Evolutionary conservation across 2,113 vertebrate genomes (phyloP), one percentile per base, ranked within the genome.

Genomic region (Siphamia tubifer): DNA sequence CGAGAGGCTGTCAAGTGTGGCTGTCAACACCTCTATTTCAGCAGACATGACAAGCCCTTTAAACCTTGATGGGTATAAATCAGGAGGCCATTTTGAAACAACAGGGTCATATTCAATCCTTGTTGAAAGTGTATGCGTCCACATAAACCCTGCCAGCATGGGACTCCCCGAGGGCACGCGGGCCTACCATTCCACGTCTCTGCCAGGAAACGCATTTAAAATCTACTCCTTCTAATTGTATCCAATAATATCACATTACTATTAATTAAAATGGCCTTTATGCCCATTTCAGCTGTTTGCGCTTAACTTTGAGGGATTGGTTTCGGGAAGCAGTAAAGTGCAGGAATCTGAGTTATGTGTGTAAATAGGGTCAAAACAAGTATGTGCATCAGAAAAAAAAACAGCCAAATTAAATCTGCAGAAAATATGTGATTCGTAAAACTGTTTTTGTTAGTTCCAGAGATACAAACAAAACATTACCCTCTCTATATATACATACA

Each of bases 21-120:
- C 87, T 92, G 91, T 92, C 90, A 91, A 92, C 90, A 88, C 92
- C 85, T 91, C 88, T 81, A 81, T 91, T 89, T 89, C 85, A 87
- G 86, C 81, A 81, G 85, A 87, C 75, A 71, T 86, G 83, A 87
- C 79, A 72, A 76, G 87, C 74, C 83, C 77, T 85, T 84, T 91
- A 89, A 87, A 87, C 78, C 81, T 72, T 89, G 90, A 90, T 86
- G 90, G 83, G 79, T 82, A 87, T 92, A 91, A 92, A 92, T 92
- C 92, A 91, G 49, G 79, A 79, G 77, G 82, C 83, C 84, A 72
- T 92, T 92, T 86, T 91, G 90, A 91, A 91, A 91, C 87, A 88
- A 86, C 87, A 81, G 89, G 87, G 83, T 91, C 83, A 81, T 82
- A 90, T 90, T 90, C 78, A 83, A 74, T 65, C 83, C 90, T 66